Evolutionary conservation across 2,888 invertebrate genomes (phyloP).

Genomic region (Helicoverpa assulta): DNA sequence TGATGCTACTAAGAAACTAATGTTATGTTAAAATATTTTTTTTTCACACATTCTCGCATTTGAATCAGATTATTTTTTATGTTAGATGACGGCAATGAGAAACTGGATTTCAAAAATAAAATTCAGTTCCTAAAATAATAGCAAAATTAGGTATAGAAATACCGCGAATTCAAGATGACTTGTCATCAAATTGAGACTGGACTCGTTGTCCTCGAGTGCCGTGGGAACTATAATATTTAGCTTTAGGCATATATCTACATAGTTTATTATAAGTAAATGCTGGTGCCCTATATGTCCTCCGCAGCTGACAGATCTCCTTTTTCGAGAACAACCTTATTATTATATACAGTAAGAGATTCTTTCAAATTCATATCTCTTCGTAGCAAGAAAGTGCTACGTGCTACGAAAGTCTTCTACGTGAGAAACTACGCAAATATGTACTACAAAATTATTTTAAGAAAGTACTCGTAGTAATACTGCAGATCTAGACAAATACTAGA

Average conservation of each 20-base stretch:
- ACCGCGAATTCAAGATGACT: conserved; percentile 42
- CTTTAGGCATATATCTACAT: neutral
- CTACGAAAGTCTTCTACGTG: neutral
- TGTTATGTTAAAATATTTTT: neutral
- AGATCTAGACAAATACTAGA: neutral
- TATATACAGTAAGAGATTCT: neutral
- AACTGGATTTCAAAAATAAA: conserved; percentile 8
- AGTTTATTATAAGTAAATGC: neutral
- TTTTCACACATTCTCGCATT: neutral
- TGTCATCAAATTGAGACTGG: conserved; percentile 22
- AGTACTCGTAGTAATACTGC: neutral
- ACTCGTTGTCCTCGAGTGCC: conserved; percentile 51
- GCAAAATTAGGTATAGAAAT: conserved; percentile 37
- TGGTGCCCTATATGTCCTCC: no score
- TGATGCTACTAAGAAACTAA: conserved; percentile 30
- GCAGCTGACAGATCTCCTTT: no score
- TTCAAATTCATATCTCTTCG: neutral
- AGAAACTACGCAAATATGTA: conserved; percentile 1
- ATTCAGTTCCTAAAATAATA: conserved; percentile 11
- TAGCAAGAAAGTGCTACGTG: conserved; percentile 2
- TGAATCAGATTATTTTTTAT: conserved; percentile 8
- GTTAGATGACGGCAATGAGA: neutral
- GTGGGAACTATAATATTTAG: conserved; percentile 42
- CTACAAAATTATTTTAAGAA: neutral
- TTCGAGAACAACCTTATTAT: no score